Conservation (phyloP, 2,888 invertebrate species). For the Hyalella azteca region DNA sequence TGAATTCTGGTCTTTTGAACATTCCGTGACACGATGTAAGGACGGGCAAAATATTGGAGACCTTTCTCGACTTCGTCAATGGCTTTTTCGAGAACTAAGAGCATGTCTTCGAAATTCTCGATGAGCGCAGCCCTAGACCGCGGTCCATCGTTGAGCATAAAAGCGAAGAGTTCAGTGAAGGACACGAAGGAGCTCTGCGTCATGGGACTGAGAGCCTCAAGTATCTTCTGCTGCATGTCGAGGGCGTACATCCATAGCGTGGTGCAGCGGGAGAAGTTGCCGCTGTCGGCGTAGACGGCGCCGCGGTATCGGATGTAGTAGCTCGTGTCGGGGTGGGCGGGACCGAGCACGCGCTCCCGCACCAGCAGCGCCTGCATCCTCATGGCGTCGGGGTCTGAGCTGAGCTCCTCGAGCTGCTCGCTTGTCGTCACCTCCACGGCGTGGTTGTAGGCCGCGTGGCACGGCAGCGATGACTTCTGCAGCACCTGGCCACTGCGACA, state of each 20-base stretch:
- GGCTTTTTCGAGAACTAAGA: slow-evolving; percentile 81
- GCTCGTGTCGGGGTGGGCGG: slow-evolving; percentile 95
- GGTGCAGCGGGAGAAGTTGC: slow-evolving; percentile 87
- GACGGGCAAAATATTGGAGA: slow-evolving; percentile 40
- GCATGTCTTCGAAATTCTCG: slow-evolving; percentile 80
- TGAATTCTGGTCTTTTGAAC: slow-evolving; percentile 19
- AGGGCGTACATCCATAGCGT: slow-evolving; percentile 95
- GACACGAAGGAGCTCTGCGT: slow-evolving; percentile 92
- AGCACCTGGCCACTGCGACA: slow-evolving; percentile 65
- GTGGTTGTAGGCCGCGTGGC: slow-evolving; percentile 85
- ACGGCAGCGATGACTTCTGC: slow-evolving; percentile 74
- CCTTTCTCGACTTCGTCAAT: slow-evolving; percentile 67
- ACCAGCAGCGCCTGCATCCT: slow-evolving; percentile 87
- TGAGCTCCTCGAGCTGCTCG: slow-evolving; percentile 81
- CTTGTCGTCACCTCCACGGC: slow-evolving; percentile 80
- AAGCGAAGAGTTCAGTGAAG: slow-evolving; percentile 92
- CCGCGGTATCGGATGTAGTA: slow-evolving; percentile 94
- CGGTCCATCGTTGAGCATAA: slow-evolving; percentile 81
- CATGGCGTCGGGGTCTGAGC: slow-evolving; percentile 94
- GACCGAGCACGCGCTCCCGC: slow-evolving; percentile 85
- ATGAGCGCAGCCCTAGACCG: slow-evolving; percentile 70
- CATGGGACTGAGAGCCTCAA: slow-evolving; percentile 91
- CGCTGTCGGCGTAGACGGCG: slow-evolving; percentile 92
- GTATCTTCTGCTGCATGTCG: slow-evolving; percentile 91
- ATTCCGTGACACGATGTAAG: slow-evolving; percentile 31